These are phyloP conservation scores for Steinernema feltiae DNA, from an alignment of 1,140 invertebrate genomes.

Conservation along the genomic window DNA sequence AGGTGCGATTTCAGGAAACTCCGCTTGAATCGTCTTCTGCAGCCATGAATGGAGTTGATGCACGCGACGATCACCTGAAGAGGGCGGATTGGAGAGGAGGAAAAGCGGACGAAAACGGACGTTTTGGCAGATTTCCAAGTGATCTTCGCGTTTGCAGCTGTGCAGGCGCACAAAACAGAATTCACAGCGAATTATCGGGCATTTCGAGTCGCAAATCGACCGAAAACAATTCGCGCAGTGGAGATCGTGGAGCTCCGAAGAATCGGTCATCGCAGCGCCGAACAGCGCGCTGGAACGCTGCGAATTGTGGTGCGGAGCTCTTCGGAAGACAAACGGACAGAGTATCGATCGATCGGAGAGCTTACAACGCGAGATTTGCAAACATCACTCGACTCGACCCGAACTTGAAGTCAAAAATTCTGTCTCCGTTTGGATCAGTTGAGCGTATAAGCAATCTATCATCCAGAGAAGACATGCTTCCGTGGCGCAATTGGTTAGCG, in stretches of 20 bases:
- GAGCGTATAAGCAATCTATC: background rate
- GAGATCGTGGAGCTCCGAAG: background rate
- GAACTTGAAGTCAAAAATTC: background rate
- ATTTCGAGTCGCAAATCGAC: background rate
- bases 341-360: no score
- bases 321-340: no score
- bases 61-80: conserved; percentile 10
- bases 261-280: background rate
- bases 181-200: background rate
- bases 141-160: background rate
- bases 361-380: no score
- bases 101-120: background rate
- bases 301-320: no score
- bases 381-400: no score
- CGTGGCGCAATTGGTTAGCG: conserved; percentile 31
- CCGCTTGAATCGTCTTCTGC: background rate
- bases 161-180: background rate
- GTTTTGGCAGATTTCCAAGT: background rate
- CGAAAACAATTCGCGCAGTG: background rate
- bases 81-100: background rate
- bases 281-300: background rate
- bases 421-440: background rate
- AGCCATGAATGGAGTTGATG: conserved; percentile 1
- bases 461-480: background rate
- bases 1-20: conserved; percentile 8